Percentiles rank a stretch among this genome's conserved stretches.
Conservation (phyloP, 2,113 vertebrate species). For the Bagarius yarrelli region DNA sequence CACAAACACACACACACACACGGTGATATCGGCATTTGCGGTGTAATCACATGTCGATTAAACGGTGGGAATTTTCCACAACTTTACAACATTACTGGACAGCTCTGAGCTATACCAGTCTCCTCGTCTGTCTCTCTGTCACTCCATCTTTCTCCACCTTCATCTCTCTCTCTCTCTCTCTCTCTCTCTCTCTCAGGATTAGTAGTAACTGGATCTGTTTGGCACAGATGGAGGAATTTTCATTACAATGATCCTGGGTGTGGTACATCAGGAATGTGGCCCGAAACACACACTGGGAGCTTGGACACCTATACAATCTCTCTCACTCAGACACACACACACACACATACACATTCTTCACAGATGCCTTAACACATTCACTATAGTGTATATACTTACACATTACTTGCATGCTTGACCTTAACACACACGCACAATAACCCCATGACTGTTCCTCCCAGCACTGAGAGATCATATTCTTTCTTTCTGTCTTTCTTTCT, state of each 20-base stretch:
- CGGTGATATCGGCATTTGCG: too few species aligned
- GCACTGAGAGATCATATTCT: not conserved
- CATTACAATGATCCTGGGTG: slow-evolving; percentile 92
- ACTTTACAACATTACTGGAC: slow-evolving; percentile 10
- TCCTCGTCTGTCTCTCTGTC: not conserved
- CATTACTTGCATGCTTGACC: not conserved
- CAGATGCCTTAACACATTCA: not conserved
- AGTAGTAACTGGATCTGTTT: slow-evolving; percentile 85
- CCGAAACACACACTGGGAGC: slow-evolving; percentile 36
- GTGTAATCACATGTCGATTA: too few species aligned
- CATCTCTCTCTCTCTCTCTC: slow-evolving; percentile 4
- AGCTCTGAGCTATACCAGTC: not conserved
- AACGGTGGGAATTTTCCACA: too few species aligned
- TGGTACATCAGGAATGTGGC: slow-evolving; percentile 61
- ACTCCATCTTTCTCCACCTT: slow-evolving; percentile 10
- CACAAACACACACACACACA: too few species aligned
- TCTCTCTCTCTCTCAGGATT: slow-evolving; percentile 65
- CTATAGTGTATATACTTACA: not conserved
- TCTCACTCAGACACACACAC: slow-evolving; percentile 17
- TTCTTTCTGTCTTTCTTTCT: slow-evolving; percentile 14
- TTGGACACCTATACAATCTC: slow-evolving; percentile 8
- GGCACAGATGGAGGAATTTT: slow-evolving; percentile 86
- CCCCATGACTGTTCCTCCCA: not conserved
- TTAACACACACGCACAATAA: slow-evolving; percentile 4
- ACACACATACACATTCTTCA: not conserved